Base-by-base conservation (phyloP, 2,113 vertebrate species). In the Pachypanchax playfairii region DNA sequence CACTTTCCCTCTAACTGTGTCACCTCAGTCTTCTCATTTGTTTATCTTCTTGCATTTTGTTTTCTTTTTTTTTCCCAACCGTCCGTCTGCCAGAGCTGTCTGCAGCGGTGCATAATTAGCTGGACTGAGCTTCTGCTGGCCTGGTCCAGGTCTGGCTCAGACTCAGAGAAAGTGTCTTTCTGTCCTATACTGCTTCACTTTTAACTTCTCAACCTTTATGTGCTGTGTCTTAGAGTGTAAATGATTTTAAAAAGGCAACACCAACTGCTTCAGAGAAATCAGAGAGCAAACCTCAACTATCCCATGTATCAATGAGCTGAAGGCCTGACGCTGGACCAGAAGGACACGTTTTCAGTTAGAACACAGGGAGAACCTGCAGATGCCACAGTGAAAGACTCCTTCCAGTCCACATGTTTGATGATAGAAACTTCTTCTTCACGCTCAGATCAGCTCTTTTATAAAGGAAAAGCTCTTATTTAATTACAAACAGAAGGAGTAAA, bases 71-170 rank as follows among this genome's bases (percentile, higher is more conserved):
- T 43, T 47, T 5, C 12, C 36, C 20, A 20, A 22, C 17, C 12
- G 28, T 33, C 42, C 10, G 59, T 63, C 43, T 82, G 61, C 70
- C 66, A 65, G 63, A 52, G 43, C 59, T 59, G 73, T 79, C 64
- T 80, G 70, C 60, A 65, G 66, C 43, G 70, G 41, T 68, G 83
- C 54, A 84, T 88, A 86, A 84, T 80, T 44, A 88, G 81, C 70
- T 86, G 81, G 83, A 73, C 72, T 1, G 17, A 74, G 56, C 53
- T 35, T 58, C 63, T 10, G 15, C 20, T 29, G 70, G 50, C 70
- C 79, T 66, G 62, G 65, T 72, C 80, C 77, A 79, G 71, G 60
- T 78, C 68, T 82, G 80, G 80, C 83, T 65, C 28, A 0, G 46
- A 47, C 64, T 82, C 83, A 80, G 58, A 80, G 65, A 76, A 82